Conservation (phyloP, 2,888 invertebrate genomes). For the Ligdia adustata region DNA sequence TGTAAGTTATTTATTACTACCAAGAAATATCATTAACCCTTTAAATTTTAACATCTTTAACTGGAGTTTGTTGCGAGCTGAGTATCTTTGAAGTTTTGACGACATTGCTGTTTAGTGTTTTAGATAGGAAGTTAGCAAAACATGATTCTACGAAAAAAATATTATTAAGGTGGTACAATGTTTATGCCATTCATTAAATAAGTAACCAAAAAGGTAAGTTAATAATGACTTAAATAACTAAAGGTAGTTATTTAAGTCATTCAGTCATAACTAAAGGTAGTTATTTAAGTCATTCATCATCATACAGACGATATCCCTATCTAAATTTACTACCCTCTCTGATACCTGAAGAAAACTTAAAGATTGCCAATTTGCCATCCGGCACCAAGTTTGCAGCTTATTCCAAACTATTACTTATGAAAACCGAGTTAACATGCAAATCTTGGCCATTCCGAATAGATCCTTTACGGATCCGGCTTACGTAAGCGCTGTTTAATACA, state of each 20-base stretch:
- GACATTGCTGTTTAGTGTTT: conserved; percentile 37
- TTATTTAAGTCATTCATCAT: too few relatives aligned
- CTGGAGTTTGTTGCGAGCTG: conserved; percentile 55
- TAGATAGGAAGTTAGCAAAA: too few relatives aligned
- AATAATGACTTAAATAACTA: too few relatives aligned
- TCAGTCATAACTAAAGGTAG: too few relatives aligned
- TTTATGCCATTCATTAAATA: too few relatives aligned
- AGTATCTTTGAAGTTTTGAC: conserved; percentile 36
- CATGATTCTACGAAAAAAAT: too few relatives aligned
- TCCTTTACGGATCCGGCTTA: too few relatives aligned
- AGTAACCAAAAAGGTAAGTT: too few relatives aligned
- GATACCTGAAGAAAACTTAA: conserved; percentile 49
- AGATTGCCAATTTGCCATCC: conserved; percentile 61
- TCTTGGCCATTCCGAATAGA: conserved; percentile 64
- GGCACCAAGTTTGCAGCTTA: conserved; percentile 57
- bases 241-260: too few relatives aligned
- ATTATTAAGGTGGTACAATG: too few relatives aligned
- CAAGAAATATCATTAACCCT: conserved; percentile 79
- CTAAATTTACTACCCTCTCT: conserved; percentile 36
- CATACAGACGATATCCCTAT: too few relatives aligned
- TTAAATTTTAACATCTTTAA: conserved; percentile 66
- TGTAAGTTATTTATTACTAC: conserved; percentile 80
- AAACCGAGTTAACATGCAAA: conserved; percentile 78
- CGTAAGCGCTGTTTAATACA: conserved; percentile 58
- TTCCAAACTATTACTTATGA: conserved; percentile 75